A percentile compares a stretch with the other conserved stretches of the same genome.
phyloP scores from a whole-genome alignment of 2,888 invertebrate species.

The Lamproptera curius region DNA sequence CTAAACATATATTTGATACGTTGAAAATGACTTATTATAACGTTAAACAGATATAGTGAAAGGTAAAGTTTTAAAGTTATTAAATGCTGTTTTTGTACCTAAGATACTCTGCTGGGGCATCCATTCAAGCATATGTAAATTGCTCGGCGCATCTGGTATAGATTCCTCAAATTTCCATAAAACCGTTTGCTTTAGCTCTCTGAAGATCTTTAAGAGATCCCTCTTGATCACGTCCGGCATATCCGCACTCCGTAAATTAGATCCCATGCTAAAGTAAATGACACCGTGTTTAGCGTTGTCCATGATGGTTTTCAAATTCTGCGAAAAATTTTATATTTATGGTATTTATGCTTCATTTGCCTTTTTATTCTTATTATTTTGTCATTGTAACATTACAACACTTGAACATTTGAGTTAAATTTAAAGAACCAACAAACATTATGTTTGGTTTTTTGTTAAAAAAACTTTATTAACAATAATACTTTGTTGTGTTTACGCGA shows the following conservation, averaged over 20 bases:
- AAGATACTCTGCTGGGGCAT: conserved; percentile 44
- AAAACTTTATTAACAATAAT: no score
- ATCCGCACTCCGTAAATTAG: conserved; percentile 45
- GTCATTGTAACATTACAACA: no score
- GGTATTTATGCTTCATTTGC: no score
- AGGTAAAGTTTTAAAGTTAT: background rate
- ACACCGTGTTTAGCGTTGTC: conserved; percentile 52
- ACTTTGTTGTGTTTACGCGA: no score
- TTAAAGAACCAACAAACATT: no score
- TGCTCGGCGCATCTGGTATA: conserved; percentile 31
- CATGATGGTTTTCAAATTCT: conserved; percentile 51
- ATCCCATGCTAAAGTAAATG: conserved; percentile 64
- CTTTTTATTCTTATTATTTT: no score
- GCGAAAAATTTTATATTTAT: conserved; percentile 10
- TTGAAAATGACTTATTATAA: no score
- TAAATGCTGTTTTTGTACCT: conserved; percentile 26
- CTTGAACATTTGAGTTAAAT: no score
- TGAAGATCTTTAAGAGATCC: conserved; percentile 45
- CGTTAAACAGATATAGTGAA: no score
- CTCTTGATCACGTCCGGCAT: conserved; percentile 40
- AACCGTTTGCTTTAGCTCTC: conserved; percentile 54
- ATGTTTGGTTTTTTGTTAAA: no score
- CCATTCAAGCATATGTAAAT: conserved; percentile 41
- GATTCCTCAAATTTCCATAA: conserved; percentile 47
- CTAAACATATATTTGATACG: no score